A percentile compares a stretch with the other conserved stretches of the same genome.
Evolutionary conservation across 92 coral and sea anemone genomes (phyloP).

Genomic region (Zoanthus sansibaricus): DNA sequence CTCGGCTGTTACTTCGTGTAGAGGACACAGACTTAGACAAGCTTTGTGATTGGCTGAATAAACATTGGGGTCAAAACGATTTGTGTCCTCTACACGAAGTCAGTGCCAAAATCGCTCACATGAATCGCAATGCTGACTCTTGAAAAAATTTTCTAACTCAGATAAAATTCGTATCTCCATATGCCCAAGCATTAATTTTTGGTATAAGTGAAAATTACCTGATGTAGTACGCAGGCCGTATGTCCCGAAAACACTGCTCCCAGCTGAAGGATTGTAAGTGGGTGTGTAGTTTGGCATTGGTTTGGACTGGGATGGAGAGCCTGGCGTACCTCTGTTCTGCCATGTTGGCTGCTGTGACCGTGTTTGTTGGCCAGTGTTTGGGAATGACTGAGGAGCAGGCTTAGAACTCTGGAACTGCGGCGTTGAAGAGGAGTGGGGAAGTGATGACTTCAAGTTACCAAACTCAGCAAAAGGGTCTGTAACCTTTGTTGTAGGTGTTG

Average conservation of each 20-base stretch:
- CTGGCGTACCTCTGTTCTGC: constrained; percentile 57
- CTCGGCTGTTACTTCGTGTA: no score
- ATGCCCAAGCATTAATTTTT: neutral
- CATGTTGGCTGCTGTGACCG: constrained; percentile 76
- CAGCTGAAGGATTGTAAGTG: constrained; percentile 57
- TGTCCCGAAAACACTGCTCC: constrained; percentile 90
- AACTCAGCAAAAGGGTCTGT: constrained; percentile 95
- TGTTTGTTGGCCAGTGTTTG: constrained; percentile 56
- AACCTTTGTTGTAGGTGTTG: constrained; percentile 45
- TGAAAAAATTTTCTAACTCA: no score
- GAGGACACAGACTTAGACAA: no score
- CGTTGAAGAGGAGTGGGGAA: constrained; percentile 62
- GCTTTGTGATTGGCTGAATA: no score
- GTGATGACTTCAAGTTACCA: constrained; percentile 71
- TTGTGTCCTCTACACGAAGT: no score
- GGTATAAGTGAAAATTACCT: neutral
- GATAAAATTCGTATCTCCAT: no score
- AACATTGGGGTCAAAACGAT: no score
- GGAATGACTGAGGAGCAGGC: constrained; percentile 37
- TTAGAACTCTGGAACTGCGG: constrained; percentile 62
- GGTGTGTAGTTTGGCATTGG: constrained; percentile 92
- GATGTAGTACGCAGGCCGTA: constrained; percentile 80
- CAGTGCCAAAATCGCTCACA: no score
- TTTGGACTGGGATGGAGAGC: constrained; percentile 55
- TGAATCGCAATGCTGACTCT: no score